Evolutionary conservation across 1,140 invertebrate species (phyloP), one percentile per base, ranked within the genome.

Genomic region (Alviniconcha marisindica): DNA sequence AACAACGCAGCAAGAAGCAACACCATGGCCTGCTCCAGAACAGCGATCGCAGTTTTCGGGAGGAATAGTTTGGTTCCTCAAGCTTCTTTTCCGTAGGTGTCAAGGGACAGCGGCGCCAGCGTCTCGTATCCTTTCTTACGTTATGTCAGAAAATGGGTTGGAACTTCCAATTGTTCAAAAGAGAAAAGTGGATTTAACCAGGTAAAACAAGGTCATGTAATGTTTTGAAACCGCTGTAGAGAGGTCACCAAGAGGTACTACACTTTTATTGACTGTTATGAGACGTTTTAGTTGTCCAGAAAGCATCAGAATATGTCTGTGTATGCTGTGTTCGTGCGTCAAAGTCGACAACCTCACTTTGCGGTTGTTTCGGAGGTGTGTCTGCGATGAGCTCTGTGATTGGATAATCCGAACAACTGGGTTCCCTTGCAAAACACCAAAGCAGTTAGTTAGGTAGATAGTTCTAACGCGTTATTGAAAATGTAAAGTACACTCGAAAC

Each of bases 61-160:
- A 80, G 60, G 31, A 66, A 80, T 2, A 28, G 56, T 28, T 56
- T 54, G 33, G 1, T 80, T 31, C 56, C 60, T 69, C 78, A 80
- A 48, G n/a, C 18, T 80, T 0, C 5, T 80, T 60, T 42, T 44
- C 36, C 51, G 81, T 5, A 48, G 81, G 76, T 82, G 36, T 48
- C 69, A 38, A 44, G 71, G 81, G 24, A 82, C 48, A 18, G 48
- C 71, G 18, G 71, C 81, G 7, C 33, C 81, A 14, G 69, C 81
- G 18, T 28, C 71, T n/a, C 44, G 81, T 82, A 82, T 82, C 48
- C 36, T 76, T 81, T 69, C 69, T 73, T 18, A n/a, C 31, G 5
- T 69, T n/a, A n/a, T n/a, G n/a, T 69, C 33, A 31, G 33, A 28
- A 24, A 12, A 69, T 10, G 63, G n/a, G 5, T 12, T 36, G n/a